A percentile compares a stretch with the other conserved stretches of the same genome.
phyloP scores from a whole-genome alignment of 2,888 invertebrate genomes.

The Xestia ashworthii region DNA sequence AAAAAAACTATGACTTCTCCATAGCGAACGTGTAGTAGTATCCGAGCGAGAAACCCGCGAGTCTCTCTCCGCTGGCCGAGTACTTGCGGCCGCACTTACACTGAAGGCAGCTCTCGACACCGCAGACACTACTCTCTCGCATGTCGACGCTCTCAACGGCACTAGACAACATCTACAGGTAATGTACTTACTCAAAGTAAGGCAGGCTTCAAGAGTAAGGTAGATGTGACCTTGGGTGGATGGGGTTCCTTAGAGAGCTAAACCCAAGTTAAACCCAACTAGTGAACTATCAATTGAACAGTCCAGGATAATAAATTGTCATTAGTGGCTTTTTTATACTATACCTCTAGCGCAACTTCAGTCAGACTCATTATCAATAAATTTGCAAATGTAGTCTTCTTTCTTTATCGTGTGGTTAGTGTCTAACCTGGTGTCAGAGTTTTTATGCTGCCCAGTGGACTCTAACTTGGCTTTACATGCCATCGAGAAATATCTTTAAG shows the following conservation, averaged over 20 bases:
- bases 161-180: slow-evolving; percentile 94
- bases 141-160: slow-evolving; percentile 96
- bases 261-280: background rate
- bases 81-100: slow-evolving; percentile 96
- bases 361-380: background rate
- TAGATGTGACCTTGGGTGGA: background rate
- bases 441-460: background rate
- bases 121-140: slow-evolving; percentile 94
- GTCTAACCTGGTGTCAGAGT: too few relatives aligned
- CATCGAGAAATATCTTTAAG: too few relatives aligned
- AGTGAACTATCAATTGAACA: background rate
- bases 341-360: background rate
- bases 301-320: background rate
- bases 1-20: background rate
- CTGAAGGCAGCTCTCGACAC: slow-evolving; percentile 91
- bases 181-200: slow-evolving; percentile 54
- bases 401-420: too few relatives aligned
- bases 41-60: slow-evolving; percentile 82
- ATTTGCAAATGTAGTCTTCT: background rate
- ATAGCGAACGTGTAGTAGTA: slow-evolving; percentile 84
- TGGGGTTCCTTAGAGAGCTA: background rate
- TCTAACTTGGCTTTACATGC: too few relatives aligned
- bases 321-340: background rate
- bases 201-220: background rate
- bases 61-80: slow-evolving; percentile 91